A percentile compares a stretch with the other conserved stretches of the same genome.
Evolutionary conservation across 2,888 invertebrate species (phyloP).

Genomic region (Thymelicus sylvestris): DNA sequence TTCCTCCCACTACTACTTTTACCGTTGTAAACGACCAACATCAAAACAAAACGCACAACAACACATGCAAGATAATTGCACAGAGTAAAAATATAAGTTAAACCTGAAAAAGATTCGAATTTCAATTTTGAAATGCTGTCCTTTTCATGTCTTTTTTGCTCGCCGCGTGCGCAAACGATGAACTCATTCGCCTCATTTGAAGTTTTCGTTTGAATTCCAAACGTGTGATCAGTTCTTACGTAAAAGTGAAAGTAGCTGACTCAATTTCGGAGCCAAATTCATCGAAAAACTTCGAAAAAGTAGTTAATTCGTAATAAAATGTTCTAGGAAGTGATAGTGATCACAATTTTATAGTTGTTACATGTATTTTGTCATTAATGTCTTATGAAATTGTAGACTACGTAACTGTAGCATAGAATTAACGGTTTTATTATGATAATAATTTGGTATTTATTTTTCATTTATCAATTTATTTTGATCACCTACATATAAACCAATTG

Average conservation of each 20-base stretch:
- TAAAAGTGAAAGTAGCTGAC: slow-evolving; percentile 34
- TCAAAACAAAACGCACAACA: background rate
- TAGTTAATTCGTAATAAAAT: slow-evolving; percentile 41
- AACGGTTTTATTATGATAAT: no score
- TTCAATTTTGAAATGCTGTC: slow-evolving; percentile 18
- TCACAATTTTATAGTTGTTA: background rate
- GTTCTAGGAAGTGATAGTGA: background rate
- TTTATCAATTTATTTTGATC: no score
- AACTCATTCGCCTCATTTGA: slow-evolving; percentile 23
- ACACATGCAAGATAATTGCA: slow-evolving; percentile 5
- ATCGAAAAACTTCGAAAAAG: slow-evolving; percentile 26
- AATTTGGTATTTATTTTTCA: no score
- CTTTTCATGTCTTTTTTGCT: slow-evolving; percentile 14
- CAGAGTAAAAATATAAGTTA: slow-evolving; percentile 8
- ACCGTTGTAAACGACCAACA: slow-evolving; percentile 14
- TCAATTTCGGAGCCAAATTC: background rate
- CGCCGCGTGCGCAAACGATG: slow-evolving; percentile 25
- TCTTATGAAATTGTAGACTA: background rate
- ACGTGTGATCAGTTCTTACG: slow-evolving; percentile 36
- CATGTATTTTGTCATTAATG: background rate
- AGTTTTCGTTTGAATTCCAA: slow-evolving; percentile 21
- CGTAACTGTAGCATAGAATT: background rate
- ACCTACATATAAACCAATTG: no score
- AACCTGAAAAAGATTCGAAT: slow-evolving; percentile 1
- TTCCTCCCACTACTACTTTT: slow-evolving; percentile 47